Conservation (phyloP, 2,888 invertebrate species). For the Muscina levida region DNA sequence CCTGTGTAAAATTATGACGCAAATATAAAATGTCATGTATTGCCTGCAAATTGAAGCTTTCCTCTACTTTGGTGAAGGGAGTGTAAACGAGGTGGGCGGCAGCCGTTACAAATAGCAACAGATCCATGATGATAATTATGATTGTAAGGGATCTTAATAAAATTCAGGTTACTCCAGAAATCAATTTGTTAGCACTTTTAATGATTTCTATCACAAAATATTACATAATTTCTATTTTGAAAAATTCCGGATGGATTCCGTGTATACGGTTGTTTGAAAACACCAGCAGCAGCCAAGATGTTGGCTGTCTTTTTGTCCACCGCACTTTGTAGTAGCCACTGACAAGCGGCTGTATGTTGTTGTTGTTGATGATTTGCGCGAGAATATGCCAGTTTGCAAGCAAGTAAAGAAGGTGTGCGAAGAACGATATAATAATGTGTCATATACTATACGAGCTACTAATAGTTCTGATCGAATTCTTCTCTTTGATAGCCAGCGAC, state of each 20-base stretch:
- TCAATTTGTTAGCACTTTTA: not conserved
- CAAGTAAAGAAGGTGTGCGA: conserved; percentile 7
- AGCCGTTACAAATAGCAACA: conserved; percentile 87
- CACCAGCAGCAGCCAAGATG: conserved; percentile 11
- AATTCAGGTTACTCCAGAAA: not conserved
- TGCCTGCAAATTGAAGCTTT: conserved; percentile 99
- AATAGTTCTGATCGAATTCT: not conserved
- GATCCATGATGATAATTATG: conserved; percentile 82
- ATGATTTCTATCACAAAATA: conserved; percentile 10
- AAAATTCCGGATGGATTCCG: conserved; percentile 49
- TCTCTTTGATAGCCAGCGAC: conserved; percentile 18
- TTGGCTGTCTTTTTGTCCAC: conserved; percentile 44
- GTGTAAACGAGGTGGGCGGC: conserved; percentile 91
- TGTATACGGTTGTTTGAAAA: conserved; percentile 24
- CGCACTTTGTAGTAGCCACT: conserved; percentile 35
- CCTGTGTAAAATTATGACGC: conserved; percentile 90
- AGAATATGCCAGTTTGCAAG: conserved; percentile 28
- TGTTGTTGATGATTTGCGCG: conserved; percentile 19
- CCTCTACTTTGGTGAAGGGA: conserved; percentile 99
- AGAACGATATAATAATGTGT: conserved; percentile 33
- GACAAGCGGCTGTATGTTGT: conserved; percentile 21
- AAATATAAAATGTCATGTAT: conserved; percentile 97
- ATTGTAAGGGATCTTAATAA: not conserved
- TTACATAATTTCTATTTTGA: conserved; percentile 63
- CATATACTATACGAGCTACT: conserved; percentile 7